A percentile compares a stretch with the other conserved stretches of the same genome.
phyloP scores from a whole-genome alignment of 2,888 invertebrate genomes.

The Schrankia costaestrigalis region DNA sequence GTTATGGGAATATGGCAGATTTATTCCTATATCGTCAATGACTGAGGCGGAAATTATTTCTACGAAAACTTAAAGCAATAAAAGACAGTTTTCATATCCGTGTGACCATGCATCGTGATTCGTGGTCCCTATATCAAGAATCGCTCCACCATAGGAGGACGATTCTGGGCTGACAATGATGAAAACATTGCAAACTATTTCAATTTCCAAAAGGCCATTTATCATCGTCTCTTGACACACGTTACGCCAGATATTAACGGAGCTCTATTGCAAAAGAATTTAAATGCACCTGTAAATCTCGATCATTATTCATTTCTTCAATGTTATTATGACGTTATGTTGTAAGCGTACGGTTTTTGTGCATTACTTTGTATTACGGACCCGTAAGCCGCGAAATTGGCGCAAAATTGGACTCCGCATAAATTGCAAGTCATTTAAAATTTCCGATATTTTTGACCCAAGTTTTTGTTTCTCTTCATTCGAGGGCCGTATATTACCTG shows the following conservation, averaged over 20 bases:
- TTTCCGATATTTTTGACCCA: conserved; percentile 24
- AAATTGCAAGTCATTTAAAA: conserved; percentile 62
- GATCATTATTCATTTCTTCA: conserved; percentile 51
- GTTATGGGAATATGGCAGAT: too few species aligned
- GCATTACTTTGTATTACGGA: conserved; percentile 37
- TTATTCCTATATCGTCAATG: too few species aligned
- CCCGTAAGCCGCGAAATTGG: conserved; percentile 60
- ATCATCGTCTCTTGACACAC: conserved; percentile 42
- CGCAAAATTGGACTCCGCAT: conserved; percentile 64
- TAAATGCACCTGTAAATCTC: conserved; percentile 52
- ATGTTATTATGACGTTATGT: conserved; percentile 53
- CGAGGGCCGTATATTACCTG: conserved; percentile 19
- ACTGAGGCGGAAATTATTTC: too few species aligned
- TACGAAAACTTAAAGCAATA: too few species aligned
- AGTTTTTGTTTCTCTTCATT: conserved; percentile 20
- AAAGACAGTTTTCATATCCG: too few species aligned
- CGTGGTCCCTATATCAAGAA: too few species aligned
- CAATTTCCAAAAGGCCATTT: conserved; percentile 37
- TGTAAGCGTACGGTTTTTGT: conserved; percentile 47
- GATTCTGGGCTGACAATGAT: too few species aligned
- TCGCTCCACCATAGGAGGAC: too few species aligned
- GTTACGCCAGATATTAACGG: conserved; percentile 40
- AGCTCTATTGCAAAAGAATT: conserved; percentile 44
- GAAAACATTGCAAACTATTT: too few species aligned
- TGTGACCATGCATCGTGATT: too few species aligned